Evolutionary conservation across 2,888 invertebrate species (phyloP), one percentile per base, ranked within the genome.

Genomic region (Tenthredo scrophulariae): DNA sequence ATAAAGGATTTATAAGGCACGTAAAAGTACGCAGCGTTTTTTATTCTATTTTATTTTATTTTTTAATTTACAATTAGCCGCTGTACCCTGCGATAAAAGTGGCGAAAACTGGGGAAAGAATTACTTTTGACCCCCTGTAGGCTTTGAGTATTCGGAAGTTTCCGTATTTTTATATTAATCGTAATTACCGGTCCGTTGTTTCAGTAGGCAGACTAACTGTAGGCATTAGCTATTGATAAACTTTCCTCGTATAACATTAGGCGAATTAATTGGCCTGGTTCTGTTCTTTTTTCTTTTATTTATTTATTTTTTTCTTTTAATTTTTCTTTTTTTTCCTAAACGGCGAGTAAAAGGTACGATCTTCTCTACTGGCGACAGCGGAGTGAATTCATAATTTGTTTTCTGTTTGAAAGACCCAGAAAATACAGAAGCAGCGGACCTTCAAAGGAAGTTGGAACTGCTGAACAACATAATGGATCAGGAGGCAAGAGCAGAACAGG

Each of bases 391-490:
- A 80, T 80, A 62, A 80, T 80, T 62, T 37, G 65, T 84, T 89
- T 88, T 91, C 87, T 93, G 94, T 88, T 88, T 94, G 94, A 87
- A 96, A 97, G 98, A 98, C 95, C 96, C 97, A 88, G 97, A 98
- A 93, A 97, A 97, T 93, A 97, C 97, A 90, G 97, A 97, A 91
- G 97, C 97, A 75, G 96, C 96, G 86, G 98, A 98, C 93, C 95
- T 98, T 91, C 98, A 98, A 94, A 95, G 97, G 92, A 98, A 98
- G 94, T 94, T 98, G 91, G 98, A 98, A 94, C 95, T 97, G 94
- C 95, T 98, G 92, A 98, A 98, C 94, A 97, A 96, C 91, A 97
- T 97, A 91, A 96, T 98, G 95, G 98, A 98, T 94, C 97, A 98
- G 91, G 98, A 98, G 93, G 95, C 95, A 79, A 94, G 97, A 87